A percentile compares a stretch with the other conserved stretches of the same genome.
These are phyloP conservation scores for Cardiocondyla obscurior DNA, from an alignment of 1,140 invertebrate species.

Conservation along the genomic window DNA sequence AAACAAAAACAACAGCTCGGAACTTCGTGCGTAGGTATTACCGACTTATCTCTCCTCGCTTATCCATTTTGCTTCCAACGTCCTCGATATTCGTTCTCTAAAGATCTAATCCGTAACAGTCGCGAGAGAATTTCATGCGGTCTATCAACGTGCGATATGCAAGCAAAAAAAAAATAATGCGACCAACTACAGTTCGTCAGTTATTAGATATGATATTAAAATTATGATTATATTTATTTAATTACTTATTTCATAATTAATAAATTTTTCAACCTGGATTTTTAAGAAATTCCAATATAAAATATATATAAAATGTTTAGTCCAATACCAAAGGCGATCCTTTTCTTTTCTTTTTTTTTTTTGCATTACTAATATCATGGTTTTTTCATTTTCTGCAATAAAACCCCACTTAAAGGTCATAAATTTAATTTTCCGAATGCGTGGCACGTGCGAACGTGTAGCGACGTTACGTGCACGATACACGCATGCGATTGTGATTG, in stretches of 20 bases:
- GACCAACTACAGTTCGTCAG: background rate
- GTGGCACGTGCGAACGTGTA: background rate
- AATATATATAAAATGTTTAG: conserved; percentile 11
- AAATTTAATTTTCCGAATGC: conserved; percentile 45
- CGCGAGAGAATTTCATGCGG: conserved; percentile 15
- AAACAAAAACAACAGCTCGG: conserved; percentile 30
- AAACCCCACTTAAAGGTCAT: conserved; percentile 25
- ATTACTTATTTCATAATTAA: background rate
- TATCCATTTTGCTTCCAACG: conserved; percentile 28
- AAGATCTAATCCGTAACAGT: conserved; percentile 63
- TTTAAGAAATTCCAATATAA: no score
- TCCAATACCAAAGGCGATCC: background rate
- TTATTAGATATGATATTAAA: background rate
- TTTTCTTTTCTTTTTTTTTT: no score
- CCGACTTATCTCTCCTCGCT: conserved; percentile 3
- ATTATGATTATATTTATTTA: background rate
- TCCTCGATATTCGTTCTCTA: background rate
- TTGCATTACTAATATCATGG: conserved; percentile 20
- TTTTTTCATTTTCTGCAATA: conserved; percentile 21
- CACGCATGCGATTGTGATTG: conserved; percentile 13
- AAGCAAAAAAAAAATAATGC: background rate
- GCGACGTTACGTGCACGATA: background rate
- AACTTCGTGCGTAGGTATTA: conserved; percentile 28
- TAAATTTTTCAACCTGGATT: background rate
- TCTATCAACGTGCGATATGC: background rate